These are phyloP conservation scores for Porites australiensis DNA, from an alignment of 64 coral and sea anemone species.

Conservation along the genomic window DNA sequence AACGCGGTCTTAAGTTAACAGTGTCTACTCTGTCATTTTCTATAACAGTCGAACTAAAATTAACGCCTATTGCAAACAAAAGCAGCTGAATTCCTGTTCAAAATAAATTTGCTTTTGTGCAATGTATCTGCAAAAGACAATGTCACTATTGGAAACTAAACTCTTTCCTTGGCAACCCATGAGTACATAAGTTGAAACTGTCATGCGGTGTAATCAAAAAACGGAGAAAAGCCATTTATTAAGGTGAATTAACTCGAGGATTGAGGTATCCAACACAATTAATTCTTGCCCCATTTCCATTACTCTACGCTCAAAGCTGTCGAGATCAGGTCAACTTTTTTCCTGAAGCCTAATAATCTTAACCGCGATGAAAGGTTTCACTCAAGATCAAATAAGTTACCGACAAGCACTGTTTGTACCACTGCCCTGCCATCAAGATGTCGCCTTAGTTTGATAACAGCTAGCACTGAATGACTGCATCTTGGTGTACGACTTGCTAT, in stretches of 20 bases:
- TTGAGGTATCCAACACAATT: conserved; percentile 37
- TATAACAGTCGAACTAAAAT: conserved; percentile 27
- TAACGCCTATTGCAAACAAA: conserved; percentile 59
- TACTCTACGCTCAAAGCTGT: conserved; percentile 26
- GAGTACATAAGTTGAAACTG: background rate
- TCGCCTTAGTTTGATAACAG: conserved; percentile 26
- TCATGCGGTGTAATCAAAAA: background rate
- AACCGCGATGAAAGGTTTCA: conserved; percentile 24
- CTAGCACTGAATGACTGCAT: conserved; percentile 3
- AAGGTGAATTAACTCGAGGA: conserved; percentile 28
- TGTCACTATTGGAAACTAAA: conserved; percentile 8
- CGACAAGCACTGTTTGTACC: conserved; percentile 16
- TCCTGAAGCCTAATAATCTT: conserved; percentile 33
- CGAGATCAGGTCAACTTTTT: conserved; percentile 40
- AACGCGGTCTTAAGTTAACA: conserved; percentile 35
- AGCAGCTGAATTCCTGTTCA: conserved; percentile 60
- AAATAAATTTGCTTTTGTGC: conserved; percentile 49
- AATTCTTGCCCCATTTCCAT: conserved; percentile 27
- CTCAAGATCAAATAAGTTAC: conserved; percentile 32
- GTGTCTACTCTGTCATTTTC: background rate
- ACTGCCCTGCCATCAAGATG: conserved; percentile 16
- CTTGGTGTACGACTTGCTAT: conserved; percentile 5
- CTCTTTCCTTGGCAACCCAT: background rate
- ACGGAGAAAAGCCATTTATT: background rate
- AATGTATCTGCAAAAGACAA: conserved; percentile 33